These are phyloP conservation scores for Panagrolaimus sp. DNA, from an alignment of 1,140 invertebrate species.

Conservation along the genomic window DNA sequence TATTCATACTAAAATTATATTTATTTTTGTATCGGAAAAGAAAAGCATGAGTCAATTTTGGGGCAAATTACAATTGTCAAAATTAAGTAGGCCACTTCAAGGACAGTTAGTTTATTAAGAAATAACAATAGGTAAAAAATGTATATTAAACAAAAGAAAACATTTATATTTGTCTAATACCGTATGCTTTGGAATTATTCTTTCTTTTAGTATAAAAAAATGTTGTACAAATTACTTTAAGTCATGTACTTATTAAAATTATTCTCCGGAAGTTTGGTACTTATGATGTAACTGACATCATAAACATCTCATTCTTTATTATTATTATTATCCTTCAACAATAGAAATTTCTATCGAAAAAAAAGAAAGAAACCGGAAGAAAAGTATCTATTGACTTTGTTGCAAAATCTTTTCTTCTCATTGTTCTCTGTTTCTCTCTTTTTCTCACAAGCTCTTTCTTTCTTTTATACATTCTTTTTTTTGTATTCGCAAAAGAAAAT, in stretches of 20 bases:
- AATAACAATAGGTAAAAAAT: background rate
- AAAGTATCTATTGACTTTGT: background rate
- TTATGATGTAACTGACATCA: background rate
- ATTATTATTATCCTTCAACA: background rate
- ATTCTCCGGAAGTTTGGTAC: background rate
- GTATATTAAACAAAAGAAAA: no score
- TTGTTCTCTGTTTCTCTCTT: background rate
- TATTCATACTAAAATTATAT: conserved; percentile 1
- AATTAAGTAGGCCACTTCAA: background rate
- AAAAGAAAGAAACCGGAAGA: background rate
- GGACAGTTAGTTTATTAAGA: conserved; percentile 14
- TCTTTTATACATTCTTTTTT: background rate
- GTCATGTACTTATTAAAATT: background rate
- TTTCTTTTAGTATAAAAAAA: background rate
- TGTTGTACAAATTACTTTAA: background rate
- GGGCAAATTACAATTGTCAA: background rate
- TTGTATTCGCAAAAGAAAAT: conserved; percentile 5
- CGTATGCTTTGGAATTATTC: background rate
- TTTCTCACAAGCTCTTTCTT: background rate
- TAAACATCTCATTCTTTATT: background rate
- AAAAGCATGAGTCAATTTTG: background rate
- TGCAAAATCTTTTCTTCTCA: conserved; percentile 1
- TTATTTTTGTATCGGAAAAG: background rate
- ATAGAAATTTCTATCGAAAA: background rate
- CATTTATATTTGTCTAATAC: no score